A percentile compares a stretch with the other conserved stretches of the same genome.
These are phyloP conservation scores for Cephalopterus ornatus DNA, from an alignment of 2,113 vertebrate species.

Conservation along the genomic window DNA sequence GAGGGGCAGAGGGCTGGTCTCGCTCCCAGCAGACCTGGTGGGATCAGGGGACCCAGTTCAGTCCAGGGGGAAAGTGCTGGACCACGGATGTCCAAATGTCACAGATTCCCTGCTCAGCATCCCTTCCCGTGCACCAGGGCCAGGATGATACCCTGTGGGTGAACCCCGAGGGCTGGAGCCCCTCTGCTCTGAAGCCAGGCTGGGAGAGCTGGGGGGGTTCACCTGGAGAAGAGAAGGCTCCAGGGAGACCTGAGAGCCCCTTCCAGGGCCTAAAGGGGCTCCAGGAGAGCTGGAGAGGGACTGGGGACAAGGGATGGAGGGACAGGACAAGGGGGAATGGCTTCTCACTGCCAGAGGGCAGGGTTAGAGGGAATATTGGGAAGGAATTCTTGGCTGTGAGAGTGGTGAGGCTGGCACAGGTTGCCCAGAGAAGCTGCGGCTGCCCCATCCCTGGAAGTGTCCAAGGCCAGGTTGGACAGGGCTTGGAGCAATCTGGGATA, in stretches of 20 bases:
- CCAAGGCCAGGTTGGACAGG: neutral
- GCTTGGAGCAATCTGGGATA: neutral
- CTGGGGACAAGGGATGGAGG: neutral
- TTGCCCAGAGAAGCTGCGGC: neutral
- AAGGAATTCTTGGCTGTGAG: neutral
- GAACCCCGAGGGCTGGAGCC: neutral
- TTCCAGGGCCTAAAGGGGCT: neutral
- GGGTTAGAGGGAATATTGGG: neutral
- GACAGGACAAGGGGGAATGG: neutral
- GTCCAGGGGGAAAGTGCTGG: too few species aligned
- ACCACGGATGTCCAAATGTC: neutral
- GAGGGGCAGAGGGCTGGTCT: neutral
- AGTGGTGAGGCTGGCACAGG: fast-evolving
- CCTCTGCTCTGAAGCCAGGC: neutral
- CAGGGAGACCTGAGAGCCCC: neutral
- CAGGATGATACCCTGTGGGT: fast-evolving
- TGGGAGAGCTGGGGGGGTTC: neutral
- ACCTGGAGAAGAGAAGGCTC: neutral
- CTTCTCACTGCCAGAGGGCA: neutral
- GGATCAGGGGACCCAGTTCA: neutral
- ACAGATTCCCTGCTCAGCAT: neutral
- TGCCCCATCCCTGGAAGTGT: neutral
- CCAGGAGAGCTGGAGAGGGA: neutral
- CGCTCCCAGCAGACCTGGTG: neutral
- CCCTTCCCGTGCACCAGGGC: too few species aligned